These are phyloP conservation scores for Petrophora chlorosata DNA, from an alignment of 2,888 invertebrate species.

Conservation along the genomic window DNA sequence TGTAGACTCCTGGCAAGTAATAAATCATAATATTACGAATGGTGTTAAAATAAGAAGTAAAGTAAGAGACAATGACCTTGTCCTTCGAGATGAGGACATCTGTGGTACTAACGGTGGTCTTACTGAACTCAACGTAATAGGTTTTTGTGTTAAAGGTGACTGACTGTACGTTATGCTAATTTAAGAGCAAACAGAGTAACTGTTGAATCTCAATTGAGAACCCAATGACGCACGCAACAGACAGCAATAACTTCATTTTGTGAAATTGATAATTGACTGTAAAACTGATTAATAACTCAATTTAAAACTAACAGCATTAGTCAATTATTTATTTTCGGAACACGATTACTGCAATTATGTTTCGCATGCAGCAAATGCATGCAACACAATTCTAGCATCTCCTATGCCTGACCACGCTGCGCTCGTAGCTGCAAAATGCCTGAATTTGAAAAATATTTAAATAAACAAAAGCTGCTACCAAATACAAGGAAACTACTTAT, in stretches of 20 bases:
- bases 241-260: background rate
- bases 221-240: constrained; percentile 1
- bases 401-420: no score
- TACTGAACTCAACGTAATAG: constrained; percentile 12
- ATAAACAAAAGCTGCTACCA: no score
- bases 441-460: no score
- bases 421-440: no score
- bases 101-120: constrained; percentile 7
- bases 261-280: constrained; percentile 2
- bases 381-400: no score
- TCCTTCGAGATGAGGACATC: constrained; percentile 47
- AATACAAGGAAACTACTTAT: no score
- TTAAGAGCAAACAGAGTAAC: constrained; percentile 12
- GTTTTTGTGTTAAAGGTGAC: constrained; percentile 41
- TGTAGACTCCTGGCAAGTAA: constrained; percentile 53
- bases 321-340: no score
- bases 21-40: constrained; percentile 61
- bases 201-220: constrained; percentile 31
- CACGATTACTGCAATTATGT: no score
- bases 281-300: constrained; percentile 4
- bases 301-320: no score
- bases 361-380: no score
- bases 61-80: constrained; percentile 56
- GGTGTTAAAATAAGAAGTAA: constrained; percentile 52
- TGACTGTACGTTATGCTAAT: constrained; percentile 20